Evolutionary conservation across 2,888 invertebrate species (phyloP), one percentile per base, ranked within the genome.

Genomic region (Protophormia terraenovae): DNA sequence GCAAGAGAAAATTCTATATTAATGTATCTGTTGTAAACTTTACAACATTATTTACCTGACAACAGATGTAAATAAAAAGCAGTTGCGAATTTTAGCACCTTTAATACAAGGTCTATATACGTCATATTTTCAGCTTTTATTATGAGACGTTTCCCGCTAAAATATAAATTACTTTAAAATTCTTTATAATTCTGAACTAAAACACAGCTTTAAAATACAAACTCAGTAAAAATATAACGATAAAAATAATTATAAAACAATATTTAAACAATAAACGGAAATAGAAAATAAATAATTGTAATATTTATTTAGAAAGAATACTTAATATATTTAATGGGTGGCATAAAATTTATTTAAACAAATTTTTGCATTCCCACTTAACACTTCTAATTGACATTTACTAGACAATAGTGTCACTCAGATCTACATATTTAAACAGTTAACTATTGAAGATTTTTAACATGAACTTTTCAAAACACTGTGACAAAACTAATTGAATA

Each of bases 221-320:
- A 8, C 19, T 8, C 7, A 14, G 22, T 35, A 22, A 32, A 38
- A 19, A 27, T 10, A 7, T 29, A 50, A 41, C 22, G 32, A 78
- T 27, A 12, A 19, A 41, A 60, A 69, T 38, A 71, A 53, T 71
- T 62, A 45, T 79, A 10, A 47, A 35, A 38, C 35, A 78, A 69
- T 71, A 50, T 71, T 71, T 27, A 45, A 64, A 62, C 53, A 47
- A 64, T 7, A 14, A 71, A 60, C 69, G 69, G 60, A 77, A 77
- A 77, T 77, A 16, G 4, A 67, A n/a, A n/a, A n/a, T 1, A 53
- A 47, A 22, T 22, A 58, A 58, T n/a, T 38, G 24, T 14, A 27
- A 58, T 67, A 35, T 47, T 47, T 5, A 47, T 14, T 38, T 12
- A 27, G 27, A 38, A 58, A 16, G 38, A 22, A 38, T 16, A 38